phyloP scores from a whole-genome alignment of 64 coral and sea anemone genomes.

The Dendrophyllia cribrosa region DNA sequence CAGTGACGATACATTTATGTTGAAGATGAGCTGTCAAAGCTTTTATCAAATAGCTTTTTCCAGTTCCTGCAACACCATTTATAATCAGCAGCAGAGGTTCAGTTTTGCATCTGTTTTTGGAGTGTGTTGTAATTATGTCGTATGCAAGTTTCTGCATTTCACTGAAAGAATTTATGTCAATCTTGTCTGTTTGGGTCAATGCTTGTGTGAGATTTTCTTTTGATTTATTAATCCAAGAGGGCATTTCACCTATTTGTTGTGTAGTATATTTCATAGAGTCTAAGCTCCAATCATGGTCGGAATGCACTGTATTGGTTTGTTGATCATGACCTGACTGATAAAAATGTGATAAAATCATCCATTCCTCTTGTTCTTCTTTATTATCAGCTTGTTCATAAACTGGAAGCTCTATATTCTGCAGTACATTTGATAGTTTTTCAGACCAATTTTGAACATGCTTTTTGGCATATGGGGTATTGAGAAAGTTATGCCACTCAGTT shows the following conservation, averaged over 20 bases:
- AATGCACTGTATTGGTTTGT: background rate
- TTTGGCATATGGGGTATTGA: background rate
- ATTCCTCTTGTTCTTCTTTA: background rate
- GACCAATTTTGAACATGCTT: background rate
- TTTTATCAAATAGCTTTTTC: slow-evolving; percentile 7
- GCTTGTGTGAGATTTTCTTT: slow-evolving; percentile 10
- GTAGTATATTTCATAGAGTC: background rate
- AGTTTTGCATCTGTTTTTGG: background rate
- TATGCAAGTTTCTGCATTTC: slow-evolving; percentile 40
- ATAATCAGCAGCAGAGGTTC: slow-evolving; percentile 10
- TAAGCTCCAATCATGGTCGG: background rate
- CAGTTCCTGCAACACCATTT: no score
- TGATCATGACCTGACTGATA: background rate
- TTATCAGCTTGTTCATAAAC: background rate
- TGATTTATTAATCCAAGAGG: background rate
- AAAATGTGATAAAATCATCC: background rate
- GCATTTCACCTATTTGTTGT: slow-evolving; percentile 30
- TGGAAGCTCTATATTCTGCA: background rate
- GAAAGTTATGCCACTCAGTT: background rate
- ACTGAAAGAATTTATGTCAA: slow-evolving; percentile 13
- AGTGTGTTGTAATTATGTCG: slow-evolving; percentile 43
- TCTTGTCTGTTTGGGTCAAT: background rate
- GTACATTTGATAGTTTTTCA: background rate
- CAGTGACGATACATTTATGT: slow-evolving; percentile 28
- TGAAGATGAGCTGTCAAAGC: slow-evolving; percentile 33